Conservation (phyloP, 2,113 vertebrate genomes). For the Halcyon malimbica region DNA sequence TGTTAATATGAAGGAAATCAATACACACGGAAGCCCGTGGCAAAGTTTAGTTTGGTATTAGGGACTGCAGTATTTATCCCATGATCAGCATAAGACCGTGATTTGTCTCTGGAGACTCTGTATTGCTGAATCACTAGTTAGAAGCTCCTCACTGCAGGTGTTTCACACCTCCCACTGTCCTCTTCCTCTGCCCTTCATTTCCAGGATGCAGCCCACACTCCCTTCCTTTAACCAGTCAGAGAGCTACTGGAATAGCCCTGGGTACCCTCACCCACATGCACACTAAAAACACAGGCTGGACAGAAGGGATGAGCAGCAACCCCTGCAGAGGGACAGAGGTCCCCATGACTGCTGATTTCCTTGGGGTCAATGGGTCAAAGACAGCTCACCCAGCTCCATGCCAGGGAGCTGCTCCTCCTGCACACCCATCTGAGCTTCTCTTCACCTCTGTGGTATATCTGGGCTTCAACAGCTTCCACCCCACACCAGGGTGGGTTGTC, state of each 20-base stretch:
- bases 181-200: background rate
- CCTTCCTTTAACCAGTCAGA: rapidly evolving
- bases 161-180: background rate
- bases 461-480: background rate
- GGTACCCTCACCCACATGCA: background rate
- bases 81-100: background rate
- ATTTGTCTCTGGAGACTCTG: background rate
- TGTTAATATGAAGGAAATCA: background rate
- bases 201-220: background rate
- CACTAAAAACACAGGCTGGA: background rate
- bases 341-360: background rate
- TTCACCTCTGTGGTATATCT: background rate
- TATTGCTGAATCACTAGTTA: background rate
- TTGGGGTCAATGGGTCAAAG: background rate
- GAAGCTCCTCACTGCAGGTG: background rate
- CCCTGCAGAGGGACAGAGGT: background rate
- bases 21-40: background rate
- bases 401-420: background rate
- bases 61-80: background rate
- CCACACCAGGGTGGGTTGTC: background rate
- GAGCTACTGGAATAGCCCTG: background rate
- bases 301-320: background rate
- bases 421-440: background rate
- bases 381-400: background rate
- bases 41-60: background rate